Evolutionary conservation across 2,113 vertebrate genomes (phyloP).

Genomic region (Pantherophis guttatus): DNA sequence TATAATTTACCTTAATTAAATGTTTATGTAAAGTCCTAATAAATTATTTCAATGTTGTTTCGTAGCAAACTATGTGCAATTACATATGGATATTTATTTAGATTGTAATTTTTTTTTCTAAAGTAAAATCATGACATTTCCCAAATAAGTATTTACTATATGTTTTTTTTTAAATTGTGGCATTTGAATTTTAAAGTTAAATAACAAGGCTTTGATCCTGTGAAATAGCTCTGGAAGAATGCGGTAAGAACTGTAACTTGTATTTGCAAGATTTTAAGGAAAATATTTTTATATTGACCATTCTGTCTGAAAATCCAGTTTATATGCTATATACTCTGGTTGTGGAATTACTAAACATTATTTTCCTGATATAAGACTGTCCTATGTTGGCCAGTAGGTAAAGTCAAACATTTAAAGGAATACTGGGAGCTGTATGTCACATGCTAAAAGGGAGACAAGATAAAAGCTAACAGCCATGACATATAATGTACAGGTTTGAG

Average conservation of each 20-base stretch:
- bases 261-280: background rate
- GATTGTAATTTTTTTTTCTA: background rate
- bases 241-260: background rate
- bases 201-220: background rate
- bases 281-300: background rate
- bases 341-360: background rate
- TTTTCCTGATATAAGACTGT: background rate
- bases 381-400: background rate
- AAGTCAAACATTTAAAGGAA: background rate
- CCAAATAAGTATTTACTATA: background rate
- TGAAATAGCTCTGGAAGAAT: background rate
- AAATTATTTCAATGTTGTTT: background rate
- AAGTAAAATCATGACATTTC: background rate
- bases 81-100: background rate
- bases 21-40: too few species aligned
- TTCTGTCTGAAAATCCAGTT: background rate
- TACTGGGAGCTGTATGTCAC: background rate
- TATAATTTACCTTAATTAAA: too few species aligned
- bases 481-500: background rate
- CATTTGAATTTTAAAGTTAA: background rate
- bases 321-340: background rate
- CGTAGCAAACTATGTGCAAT: background rate
- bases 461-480: background rate
- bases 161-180: background rate
- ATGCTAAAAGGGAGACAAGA: background rate